Evolutionary conservation across 2,888 invertebrate genomes (phyloP).

Genomic region (Drosophila setosimentum): DNA sequence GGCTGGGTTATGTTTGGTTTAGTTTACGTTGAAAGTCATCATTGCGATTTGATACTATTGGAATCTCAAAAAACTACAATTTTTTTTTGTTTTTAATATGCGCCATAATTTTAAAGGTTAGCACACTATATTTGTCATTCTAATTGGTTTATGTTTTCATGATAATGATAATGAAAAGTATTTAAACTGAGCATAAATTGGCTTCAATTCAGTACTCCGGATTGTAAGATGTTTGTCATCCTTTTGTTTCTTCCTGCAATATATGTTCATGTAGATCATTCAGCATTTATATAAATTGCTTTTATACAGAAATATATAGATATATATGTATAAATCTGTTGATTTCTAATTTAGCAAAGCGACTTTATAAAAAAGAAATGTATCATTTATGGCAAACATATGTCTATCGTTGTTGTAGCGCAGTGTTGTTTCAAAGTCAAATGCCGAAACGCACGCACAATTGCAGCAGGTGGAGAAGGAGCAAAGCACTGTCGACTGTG

Average conservation of each 20-base stretch:
- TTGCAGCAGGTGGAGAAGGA: constrained; percentile 49
- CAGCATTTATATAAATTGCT: no score
- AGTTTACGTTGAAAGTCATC: not conserved
- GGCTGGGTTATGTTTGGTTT: not conserved
- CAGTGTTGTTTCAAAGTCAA: constrained; percentile 58
- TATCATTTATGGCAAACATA: not conserved
- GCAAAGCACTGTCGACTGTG: not conserved
- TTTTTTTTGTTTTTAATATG: not conserved
- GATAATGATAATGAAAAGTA: not conserved
- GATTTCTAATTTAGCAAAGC: not conserved
- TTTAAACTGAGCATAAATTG: not conserved
- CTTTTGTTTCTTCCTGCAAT: not conserved
- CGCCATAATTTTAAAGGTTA: not conserved
- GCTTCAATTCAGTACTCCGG: not conserved
- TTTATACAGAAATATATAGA: not conserved
- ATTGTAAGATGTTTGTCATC: not conserved
- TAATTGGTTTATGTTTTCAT: not conserved
- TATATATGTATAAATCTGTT: not conserved
- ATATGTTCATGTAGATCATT: no score
- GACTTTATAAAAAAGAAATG: not conserved
- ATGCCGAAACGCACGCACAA: constrained; percentile 71
- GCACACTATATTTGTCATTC: not conserved
- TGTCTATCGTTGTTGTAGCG: constrained; percentile 22
- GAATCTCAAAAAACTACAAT: not conserved
- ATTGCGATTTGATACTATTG: not conserved